phyloP scores from a whole-genome alignment of 2,888 invertebrate genomes.

The Athalia cordata region DNA sequence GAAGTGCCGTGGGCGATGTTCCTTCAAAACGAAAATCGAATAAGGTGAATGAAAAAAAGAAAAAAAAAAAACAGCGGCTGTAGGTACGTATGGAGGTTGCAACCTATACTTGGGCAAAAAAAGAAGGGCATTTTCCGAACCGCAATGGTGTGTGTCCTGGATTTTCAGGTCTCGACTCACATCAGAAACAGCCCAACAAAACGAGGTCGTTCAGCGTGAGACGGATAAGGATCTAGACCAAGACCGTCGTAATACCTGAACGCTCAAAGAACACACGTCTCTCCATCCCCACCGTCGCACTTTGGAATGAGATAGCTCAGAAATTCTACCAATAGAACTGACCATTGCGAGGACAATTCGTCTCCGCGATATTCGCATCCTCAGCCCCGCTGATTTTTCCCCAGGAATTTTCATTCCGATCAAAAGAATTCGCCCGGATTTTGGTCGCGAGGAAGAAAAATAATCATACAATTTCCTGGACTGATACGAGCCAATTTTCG shows the following conservation, averaged over 20 bases:
- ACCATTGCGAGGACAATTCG: conserved; percentile 27
- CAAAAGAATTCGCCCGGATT: conserved; percentile 1
- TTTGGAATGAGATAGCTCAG: conserved; percentile 18
- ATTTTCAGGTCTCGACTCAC: conserved; percentile 32
- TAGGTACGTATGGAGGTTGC: not conserved
- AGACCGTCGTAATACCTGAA: conserved; percentile 27
- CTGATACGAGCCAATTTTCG: no score
- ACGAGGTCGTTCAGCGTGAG: conserved; percentile 32
- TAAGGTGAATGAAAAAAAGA: not conserved
- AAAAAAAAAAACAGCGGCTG: conserved; percentile 2
- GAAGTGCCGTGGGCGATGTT: conserved; percentile 20
- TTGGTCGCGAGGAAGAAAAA: not conserved
- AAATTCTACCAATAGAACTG: conserved; percentile 38
- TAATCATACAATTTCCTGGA: no score
- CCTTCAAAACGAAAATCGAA: conserved; percentile 40
- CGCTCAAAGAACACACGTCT: conserved; percentile 34
- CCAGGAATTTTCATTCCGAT: conserved; percentile 23
- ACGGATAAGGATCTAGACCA: conserved; percentile 41
- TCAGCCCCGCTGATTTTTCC: not conserved
- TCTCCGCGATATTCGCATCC: conserved; percentile 14
- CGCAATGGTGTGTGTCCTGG: not conserved
- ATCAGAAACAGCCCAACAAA: conserved; percentile 26
- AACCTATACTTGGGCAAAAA: no score
- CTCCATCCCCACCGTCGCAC: not conserved
- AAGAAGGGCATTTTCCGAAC: no score